Evolutionary conservation across 2,888 invertebrate genomes (phyloP), one percentile per base, ranked within the genome.

Genomic region (Drosophila engyochracea): DNA sequence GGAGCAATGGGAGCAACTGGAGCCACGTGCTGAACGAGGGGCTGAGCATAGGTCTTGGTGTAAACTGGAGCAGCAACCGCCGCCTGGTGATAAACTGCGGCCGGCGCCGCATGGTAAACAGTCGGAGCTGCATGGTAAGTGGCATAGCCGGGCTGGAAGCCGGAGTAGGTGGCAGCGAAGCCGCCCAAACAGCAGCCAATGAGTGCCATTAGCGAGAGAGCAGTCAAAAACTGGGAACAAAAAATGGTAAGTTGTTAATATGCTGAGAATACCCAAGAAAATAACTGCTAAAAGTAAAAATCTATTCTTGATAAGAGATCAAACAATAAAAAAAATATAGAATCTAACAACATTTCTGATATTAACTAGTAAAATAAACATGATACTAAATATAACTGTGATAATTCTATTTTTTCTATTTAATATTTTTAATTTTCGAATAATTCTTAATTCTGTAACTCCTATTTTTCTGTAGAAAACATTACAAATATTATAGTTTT

Each of bases 161-260:
- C 91, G 9, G 92, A 74, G 63, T 92, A 92, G 10, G 89, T 89
- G 33, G 87, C 82, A 25, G 91, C 82, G 44, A 91, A 86, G 37
- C 91, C 91, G 58, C 85, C 83, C 64, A 83, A 64, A 49, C 67
- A 75, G 66, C 81, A 74, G 31, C 85, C 86, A 37, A 83, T 70
- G 5, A 91, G 47, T 4, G 90, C 87, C 72, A 93, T 52, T 37
- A 93, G 77, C 67, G 89, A 81, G 28, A 92, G 66, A 41, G 85
- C 64, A 12, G 75, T 83, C 51, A 92, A 54, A 66, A 91, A 65
- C 92, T 92, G 75, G 2, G 47, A 25, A 25, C 9, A 7, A 4
- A 25, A 47, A 62, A 70, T 55, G 30, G 52, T 37, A 30, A 19
- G 14, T 28, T 51, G 1, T 28, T 19, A 60, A 54, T 6, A 25